Evolutionary conservation across 2,797 vertebrate species (phyloP), one percentile per base, ranked within the genome.

Genomic region (Pteronotus mesoamericanus): DNA sequence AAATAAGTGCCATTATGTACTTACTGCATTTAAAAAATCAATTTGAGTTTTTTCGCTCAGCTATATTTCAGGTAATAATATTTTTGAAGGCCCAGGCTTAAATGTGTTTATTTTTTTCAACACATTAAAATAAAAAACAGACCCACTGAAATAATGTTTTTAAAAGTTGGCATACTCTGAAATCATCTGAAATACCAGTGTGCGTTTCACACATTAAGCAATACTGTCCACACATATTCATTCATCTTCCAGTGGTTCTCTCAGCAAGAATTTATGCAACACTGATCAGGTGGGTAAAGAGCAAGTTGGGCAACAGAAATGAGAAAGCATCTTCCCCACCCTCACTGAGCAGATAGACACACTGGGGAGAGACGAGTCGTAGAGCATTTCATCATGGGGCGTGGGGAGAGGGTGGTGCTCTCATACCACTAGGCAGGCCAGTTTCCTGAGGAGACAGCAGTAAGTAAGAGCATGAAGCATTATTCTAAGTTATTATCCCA

Each of bases 21-120:
- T 75, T 57, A 48, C 51, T 86, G 64, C 64, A 74, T 75, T 96
- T 4, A 68, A 46, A 86, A 61, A 46, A 53, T 42, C 87, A 69
- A 71, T 66, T 34, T 24, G 37, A 7, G 9, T 34, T 92, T 96
- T 71, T 34, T 59, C 93, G 86, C 26, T 77, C 3, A 9, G 84
- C 3, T 29, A 1, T 77, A 79, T 85, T 75, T 93, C 39, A 79
- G 93, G 71, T 24, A 77, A 46, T 42, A 37, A 71, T 68, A 88
- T 88, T 93, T 91, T 39, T 83, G 55, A 94, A 95, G 87, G 11
- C 6, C 3, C 24, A 55, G 48, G 44, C 24, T 72, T 39, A 71
- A 71, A 66, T 4, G 10, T 66, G 24, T 75, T 91, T 32, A n/a
- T 89, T 91, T 93, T 75, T 78, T 66, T 21, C 46, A 72, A 77